Conservation (phyloP, 2,888 invertebrate genomes). For the Phaonia tiefii region DNA sequence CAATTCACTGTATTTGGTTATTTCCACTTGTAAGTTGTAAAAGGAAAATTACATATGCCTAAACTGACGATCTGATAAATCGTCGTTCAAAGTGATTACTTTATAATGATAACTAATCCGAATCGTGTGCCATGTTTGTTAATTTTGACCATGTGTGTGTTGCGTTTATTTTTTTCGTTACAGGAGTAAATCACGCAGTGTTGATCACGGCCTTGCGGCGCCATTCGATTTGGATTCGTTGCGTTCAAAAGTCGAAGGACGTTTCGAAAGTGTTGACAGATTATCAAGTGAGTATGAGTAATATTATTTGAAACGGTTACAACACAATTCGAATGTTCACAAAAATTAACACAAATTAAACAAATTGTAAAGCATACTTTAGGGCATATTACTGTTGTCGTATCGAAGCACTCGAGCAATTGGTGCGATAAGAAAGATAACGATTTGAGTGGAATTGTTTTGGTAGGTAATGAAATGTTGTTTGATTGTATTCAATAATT, state of each 20-base stretch:
- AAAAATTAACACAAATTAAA: neutral
- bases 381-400: too few relatives aligned
- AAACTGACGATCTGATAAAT: conserved; percentile 14
- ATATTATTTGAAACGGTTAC: neutral
- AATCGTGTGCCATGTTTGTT: conserved; percentile 45
- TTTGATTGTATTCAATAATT: too few relatives aligned
- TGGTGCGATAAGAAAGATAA: too few relatives aligned
- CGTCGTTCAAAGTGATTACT: neutral
- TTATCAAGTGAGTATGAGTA: conserved; percentile 81
- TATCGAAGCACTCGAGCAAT: too few relatives aligned
- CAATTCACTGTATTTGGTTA: conserved; percentile 58
- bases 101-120: conserved; percentile 46
- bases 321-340: neutral
- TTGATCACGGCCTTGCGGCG: conserved; percentile 93
- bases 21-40: conserved; percentile 59
- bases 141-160: conserved; percentile 5
- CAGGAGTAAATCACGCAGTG: conserved; percentile 95
- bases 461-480: too few relatives aligned
- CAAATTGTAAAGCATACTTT: conserved; percentile 40
- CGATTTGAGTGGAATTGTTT: too few relatives aligned
- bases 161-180: conserved; percentile 74
- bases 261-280: conserved; percentile 89
- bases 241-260: conserved; percentile 92
- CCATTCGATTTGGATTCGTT: conserved; percentile 93
- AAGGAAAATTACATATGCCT: neutral